phyloP scores from a whole-genome alignment of 1,140 invertebrate genomes.

The Diuraphis noxia region DNA sequence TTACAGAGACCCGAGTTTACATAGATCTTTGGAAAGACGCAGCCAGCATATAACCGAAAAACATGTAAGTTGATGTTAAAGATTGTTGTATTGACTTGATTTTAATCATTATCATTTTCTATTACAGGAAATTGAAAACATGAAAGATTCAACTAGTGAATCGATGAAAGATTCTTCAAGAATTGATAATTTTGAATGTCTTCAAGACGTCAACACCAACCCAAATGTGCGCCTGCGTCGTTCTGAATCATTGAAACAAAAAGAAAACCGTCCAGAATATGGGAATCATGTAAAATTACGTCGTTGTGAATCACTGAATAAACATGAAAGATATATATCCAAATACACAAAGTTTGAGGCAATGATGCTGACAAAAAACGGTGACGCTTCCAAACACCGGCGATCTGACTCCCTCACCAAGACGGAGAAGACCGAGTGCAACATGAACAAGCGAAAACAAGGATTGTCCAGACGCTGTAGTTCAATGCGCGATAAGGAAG shows the following conservation, averaged over 20 bases:
- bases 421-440: slow-evolving; percentile 80
- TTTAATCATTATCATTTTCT: background rate
- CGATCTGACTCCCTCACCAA: slow-evolving; percentile 74
- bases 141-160: slow-evolving; percentile 36
- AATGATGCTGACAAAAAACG: slow-evolving; percentile 55
- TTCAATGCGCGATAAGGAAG: slow-evolving; percentile 59
- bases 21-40: slow-evolving; percentile 55
- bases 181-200: slow-evolving; percentile 22
- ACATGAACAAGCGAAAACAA: slow-evolving; percentile 74
- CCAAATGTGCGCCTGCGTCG: slow-evolving; percentile 61
- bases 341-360: slow-evolving; percentile 55
- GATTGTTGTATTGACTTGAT: background rate
- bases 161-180: background rate
- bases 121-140: slow-evolving; percentile 44
- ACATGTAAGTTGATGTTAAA: slow-evolving; percentile 9
- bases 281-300: slow-evolving; percentile 55
- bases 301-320: slow-evolving; percentile 62
- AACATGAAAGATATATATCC: slow-evolving; percentile 56
- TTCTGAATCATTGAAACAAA: slow-evolving; percentile 68
- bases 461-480: slow-evolving; percentile 58
- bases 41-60: slow-evolving; percentile 50
- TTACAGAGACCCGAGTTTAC: slow-evolving; percentile 57
- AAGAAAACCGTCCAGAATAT: slow-evolving; percentile 60
- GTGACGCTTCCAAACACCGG: slow-evolving; percentile 62
- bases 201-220: slow-evolving; percentile 21